Percentiles rank a stretch among this genome's conserved stretches.
phyloP scores from a whole-genome alignment of 2,888 invertebrate species.

The Psococerastis gibbosa region DNA sequence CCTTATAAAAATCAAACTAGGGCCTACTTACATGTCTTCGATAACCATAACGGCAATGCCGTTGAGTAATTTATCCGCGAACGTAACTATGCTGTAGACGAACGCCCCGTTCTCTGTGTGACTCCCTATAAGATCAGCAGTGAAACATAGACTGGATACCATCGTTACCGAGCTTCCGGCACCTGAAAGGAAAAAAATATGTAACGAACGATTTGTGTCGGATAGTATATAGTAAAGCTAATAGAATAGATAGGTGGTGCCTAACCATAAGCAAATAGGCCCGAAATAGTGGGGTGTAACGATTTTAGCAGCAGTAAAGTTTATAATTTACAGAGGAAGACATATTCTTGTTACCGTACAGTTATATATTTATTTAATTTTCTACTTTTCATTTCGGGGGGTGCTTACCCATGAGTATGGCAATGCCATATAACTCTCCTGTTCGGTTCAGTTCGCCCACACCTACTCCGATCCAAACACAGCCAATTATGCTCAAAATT shows the following conservation, averaged over 20 bases:
- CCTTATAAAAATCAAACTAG: neutral
- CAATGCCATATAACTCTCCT: slow-evolving; percentile 49
- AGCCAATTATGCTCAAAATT: slow-evolving; percentile 40
- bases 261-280: too few species aligned
- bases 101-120: slow-evolving; percentile 75
- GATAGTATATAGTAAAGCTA: neutral
- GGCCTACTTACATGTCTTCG: slow-evolving; percentile 45
- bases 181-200: slow-evolving; percentile 28
- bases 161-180: slow-evolving; percentile 65
- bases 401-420: slow-evolving; percentile 46
- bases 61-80: slow-evolving; percentile 76
- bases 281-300: too few species aligned
- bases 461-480: slow-evolving; percentile 49
- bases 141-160: slow-evolving; percentile 69
- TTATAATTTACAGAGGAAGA: too few species aligned
- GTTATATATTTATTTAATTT: too few species aligned
- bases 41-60: slow-evolving; percentile 67
- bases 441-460: slow-evolving; percentile 29
- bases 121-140: slow-evolving; percentile 70
- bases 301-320: too few species aligned
- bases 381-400: neutral
- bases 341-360: too few species aligned
- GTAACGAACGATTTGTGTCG: neutral
- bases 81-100: slow-evolving; percentile 85
- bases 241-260: too few species aligned